Evolutionary conservation across 2,113 vertebrate species (phyloP).

Genomic region (Aptenodytes forsteri): DNA sequence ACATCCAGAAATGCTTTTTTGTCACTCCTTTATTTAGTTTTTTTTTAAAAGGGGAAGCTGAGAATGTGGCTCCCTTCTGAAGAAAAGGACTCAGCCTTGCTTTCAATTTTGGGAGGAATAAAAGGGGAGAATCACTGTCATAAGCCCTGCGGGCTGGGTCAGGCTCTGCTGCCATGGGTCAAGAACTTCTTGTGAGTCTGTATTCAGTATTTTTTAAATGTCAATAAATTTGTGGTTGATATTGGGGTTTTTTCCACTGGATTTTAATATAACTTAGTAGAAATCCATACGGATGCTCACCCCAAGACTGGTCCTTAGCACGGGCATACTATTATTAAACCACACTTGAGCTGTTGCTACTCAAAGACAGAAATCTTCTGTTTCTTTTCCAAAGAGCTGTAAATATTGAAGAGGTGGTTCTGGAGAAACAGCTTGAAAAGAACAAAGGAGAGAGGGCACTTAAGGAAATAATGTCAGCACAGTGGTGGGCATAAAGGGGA

Average conservation of each 20-base stretch:
- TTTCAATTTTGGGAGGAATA: not conserved
- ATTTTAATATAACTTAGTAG: not conserved
- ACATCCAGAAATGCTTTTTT: not conserved
- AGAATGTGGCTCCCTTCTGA: not conserved
- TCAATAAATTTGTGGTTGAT: not conserved
- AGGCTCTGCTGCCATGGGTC: not conserved
- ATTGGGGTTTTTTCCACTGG: not conserved
- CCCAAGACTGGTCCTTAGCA: not conserved
- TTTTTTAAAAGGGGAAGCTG: not conserved
- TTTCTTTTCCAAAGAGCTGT: not conserved
- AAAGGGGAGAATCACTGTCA: not conserved
- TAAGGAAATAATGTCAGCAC: not conserved
- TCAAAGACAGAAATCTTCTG: not conserved
- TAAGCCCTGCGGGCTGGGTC: not conserved
- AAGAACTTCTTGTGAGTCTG: not conserved
- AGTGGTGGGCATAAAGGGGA: not conserved
- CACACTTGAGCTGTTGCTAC: not conserved
- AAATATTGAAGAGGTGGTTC: constrained; percentile 2
- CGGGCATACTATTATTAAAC: not conserved
- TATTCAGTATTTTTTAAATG: not conserved
- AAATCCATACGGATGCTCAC: not conserved
- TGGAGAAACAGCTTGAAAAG: not conserved
- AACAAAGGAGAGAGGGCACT: not conserved
- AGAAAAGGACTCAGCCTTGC: not conserved
- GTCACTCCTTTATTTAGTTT: not conserved